Base-by-base conservation (phyloP, 2,113 vertebrate genomes). In the Chroicocephalus ridibundus region DNA sequence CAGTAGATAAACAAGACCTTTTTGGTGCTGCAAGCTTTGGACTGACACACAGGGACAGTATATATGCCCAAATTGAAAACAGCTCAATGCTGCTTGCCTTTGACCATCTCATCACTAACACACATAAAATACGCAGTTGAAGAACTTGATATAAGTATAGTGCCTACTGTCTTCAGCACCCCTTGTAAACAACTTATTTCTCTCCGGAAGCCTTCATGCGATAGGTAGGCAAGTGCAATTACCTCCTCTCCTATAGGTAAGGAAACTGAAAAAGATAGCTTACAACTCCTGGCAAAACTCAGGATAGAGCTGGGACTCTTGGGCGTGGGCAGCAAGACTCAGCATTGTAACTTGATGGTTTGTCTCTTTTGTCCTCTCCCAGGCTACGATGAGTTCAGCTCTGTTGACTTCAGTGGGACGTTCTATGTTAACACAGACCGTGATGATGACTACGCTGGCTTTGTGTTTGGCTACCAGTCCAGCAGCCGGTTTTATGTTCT, bases 341-440 rank as follows among this genome's bases (percentile, higher is more conserved):
- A 49, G 29, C 25, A 14, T 13, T 69, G 16, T 49, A 86, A 76
- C 27, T 19, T 2, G 24, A 0, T n/a, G 22, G 2, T 82, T 84
- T 76, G 22, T 72, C 10, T 38, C 19, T 84, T 86, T 62, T 13
- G 1, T 51, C 14, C 46, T 78, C 27, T 87, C 46, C 15, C 92
- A 99, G 99, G 99, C 66, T 99, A 99, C 3, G 99, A 99, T 49
- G 99, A 99, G 94, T 99, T 99, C 95, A 99, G 92, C 49, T 99
- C 99, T 0, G 99, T 99, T 87, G 99, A 99, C 98, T 99, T 99
- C 98, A 99, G 99, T 8, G 99, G 99, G 80, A 99, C 99, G 0
- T 99, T 99, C 96, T 99, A 99, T 3, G 99, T 99, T 78, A 99
- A 99, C 97, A 99, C 99, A 1, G 99, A 99, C 94, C 98, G 99